Evolutionary conservation across 2,113 vertebrate genomes (phyloP).

Genomic region (Fregetta grallaria): DNA sequence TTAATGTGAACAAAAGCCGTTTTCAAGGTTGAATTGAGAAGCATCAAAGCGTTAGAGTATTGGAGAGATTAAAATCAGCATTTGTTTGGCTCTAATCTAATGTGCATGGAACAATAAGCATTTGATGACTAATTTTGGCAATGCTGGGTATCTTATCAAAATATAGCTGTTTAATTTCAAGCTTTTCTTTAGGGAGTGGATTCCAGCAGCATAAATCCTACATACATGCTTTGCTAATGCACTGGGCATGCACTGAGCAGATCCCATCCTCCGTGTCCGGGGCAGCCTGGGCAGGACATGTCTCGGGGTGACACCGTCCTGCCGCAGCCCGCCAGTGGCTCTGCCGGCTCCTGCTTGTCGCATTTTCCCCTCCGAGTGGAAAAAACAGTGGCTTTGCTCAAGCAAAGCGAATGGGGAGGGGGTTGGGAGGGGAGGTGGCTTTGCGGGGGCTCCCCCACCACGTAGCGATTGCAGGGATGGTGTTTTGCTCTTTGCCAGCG

Average conservation of each 20-base stretch:
- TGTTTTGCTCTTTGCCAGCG: not conserved
- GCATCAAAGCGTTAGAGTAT: not conserved
- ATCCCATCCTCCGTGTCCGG: rapidly evolving
- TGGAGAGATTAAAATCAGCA: not conserved
- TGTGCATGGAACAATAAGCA: not conserved
- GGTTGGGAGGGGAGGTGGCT: not conserved
- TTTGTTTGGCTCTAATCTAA: not conserved
- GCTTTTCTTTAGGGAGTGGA: not conserved
- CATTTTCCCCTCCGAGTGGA: rapidly evolving
- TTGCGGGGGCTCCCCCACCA: rapidly evolving
- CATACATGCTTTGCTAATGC: not conserved
- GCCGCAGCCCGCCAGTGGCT: not conserved
- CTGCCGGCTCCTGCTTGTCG: not conserved
- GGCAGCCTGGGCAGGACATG: not conserved
- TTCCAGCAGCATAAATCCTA: not conserved
- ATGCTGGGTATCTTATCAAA: not conserved
- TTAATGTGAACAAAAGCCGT: not conserved
- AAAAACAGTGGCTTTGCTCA: not conserved
- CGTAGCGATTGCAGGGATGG: rapidly evolving
- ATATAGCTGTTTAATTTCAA: not conserved
- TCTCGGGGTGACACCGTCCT: not conserved
- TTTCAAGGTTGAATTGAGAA: constrained; percentile 33
- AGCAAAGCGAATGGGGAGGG: rapidly evolving
- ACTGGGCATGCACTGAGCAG: not conserved
- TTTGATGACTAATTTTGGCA: constrained; percentile 10